Base-by-base conservation (phyloP, 2,888 invertebrate genomes). In the Acanthococcus lagerstroemiae region DNA sequence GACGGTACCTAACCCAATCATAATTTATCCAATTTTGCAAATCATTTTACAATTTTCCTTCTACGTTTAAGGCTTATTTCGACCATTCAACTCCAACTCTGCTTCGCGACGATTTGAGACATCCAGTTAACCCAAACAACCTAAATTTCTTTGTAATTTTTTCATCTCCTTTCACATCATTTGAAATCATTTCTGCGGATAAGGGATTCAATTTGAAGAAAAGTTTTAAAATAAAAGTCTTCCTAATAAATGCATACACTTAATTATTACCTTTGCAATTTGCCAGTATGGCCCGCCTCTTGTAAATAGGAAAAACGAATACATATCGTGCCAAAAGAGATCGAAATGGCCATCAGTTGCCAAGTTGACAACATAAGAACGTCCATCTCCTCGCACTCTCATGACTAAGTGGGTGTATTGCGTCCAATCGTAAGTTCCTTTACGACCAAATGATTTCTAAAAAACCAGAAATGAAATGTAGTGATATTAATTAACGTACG, bases 231-330 rank as follows among this genome's bases (percentile, higher is more conserved):
- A 12, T 46, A 4, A 25, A 25, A 26, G 30, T 55, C 37, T 6
- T 30, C 9, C 12, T 24, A 65, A 27, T 17, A 17, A n/a, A 57
- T 37, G 3, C 37, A 37, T 3, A 37, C n/a, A 15, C 37, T 15
- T 37, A 37, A 37, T 3, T 21, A 26, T 73, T 77, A 90, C 90
- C 82, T 86, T 90, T 25, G 87, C 84, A 69, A 84, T 78, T 79
- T 99, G 97, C 99, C 99, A 99, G 75, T 99, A 96, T 0, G 99
- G 99, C 0, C 97, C 96, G 45, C 99, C 99, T 77, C 95, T 83
- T 0, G 99, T 99, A 74, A 85, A 92, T 4, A 99, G 77, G 0
- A 87, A 84, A 76, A 87, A 96, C 72, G 87, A 84, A 75, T 87
- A 93, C 17, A 88, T 81, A 76, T 95, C 93, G 75, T 91, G 86